Evolutionary conservation across 2,888 invertebrate genomes (phyloP).

Genomic region (Julus scandinavius): DNA sequence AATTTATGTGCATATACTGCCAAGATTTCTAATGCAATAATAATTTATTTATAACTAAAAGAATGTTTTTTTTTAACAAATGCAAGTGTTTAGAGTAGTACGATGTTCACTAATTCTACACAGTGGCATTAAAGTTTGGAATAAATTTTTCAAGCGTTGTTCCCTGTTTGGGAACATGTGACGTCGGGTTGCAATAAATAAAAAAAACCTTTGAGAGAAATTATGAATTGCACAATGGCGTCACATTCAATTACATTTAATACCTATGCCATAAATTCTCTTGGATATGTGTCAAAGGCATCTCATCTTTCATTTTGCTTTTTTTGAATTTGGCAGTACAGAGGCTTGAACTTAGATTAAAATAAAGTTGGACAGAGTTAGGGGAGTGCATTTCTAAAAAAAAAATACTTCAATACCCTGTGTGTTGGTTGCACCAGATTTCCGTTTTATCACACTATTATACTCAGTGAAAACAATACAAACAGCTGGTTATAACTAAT

Average conservation of each 20-base stretch:
- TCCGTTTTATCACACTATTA: too few species aligned
- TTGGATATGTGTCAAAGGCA: too few species aligned
- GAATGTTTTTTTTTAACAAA: not conserved
- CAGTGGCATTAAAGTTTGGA: not conserved
- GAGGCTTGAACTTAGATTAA: too few species aligned
- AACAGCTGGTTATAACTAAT: too few species aligned
- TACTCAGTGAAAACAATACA: too few species aligned
- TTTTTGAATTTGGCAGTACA: too few species aligned
- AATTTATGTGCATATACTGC: conserved; percentile 34
- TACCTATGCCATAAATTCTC: not conserved
- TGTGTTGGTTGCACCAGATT: too few species aligned
- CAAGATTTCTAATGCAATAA: conserved; percentile 32
- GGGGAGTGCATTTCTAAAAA: too few species aligned
- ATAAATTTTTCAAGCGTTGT: not conserved
- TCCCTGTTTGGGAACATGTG: not conserved
- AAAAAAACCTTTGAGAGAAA: not conserved
- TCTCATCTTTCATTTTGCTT: too few species aligned
- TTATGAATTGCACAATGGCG: not conserved
- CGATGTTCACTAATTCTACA: not conserved
- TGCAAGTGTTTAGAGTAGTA: not conserved
- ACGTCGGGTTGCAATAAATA: not conserved
- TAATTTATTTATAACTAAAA: not conserved
- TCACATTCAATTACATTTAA: not conserved
- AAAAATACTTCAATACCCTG: too few species aligned
- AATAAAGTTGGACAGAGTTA: too few species aligned